phyloP scores from a whole-genome alignment of 2,888 invertebrate genomes.

The Lochmaea crataegi region DNA sequence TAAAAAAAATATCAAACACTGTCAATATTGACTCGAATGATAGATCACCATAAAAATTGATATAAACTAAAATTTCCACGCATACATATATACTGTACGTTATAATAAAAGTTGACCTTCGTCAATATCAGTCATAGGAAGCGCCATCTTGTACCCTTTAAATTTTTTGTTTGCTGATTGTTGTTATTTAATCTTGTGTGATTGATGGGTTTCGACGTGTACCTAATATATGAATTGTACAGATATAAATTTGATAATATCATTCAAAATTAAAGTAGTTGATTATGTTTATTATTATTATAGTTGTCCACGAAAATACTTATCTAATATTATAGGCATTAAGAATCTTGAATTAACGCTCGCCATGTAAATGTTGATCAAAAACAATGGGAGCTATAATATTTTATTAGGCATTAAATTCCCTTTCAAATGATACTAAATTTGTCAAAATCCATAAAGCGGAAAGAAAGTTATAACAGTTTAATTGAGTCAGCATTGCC shows the following conservation, averaged over 20 bases:
- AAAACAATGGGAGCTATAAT: too few species aligned
- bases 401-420: too few species aligned
- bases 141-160: background rate
- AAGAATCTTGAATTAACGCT: too few species aligned
- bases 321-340: too few species aligned
- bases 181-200: background rate
- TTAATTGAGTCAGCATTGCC: too few species aligned
- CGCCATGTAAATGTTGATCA: too few species aligned
- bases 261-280: background rate
- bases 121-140: background rate
- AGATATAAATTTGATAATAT: background rate
- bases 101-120: background rate
- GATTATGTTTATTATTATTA: background rate
- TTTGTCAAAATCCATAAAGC: too few species aligned
- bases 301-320: background rate
- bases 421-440: too few species aligned
- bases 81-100: background rate
- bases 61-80: background rate
- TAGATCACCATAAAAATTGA: background rate
- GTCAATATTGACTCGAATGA: background rate
- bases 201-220: background rate
- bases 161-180: slow-evolving; percentile 6
- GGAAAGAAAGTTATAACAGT: too few species aligned
- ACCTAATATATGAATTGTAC: background rate
- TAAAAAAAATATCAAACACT: background rate